Percentiles rank a stretch among this genome's conserved stretches.
These are phyloP conservation scores for Conus betulinus DNA, from an alignment of 1,140 invertebrate species.

Conservation along the genomic window DNA sequence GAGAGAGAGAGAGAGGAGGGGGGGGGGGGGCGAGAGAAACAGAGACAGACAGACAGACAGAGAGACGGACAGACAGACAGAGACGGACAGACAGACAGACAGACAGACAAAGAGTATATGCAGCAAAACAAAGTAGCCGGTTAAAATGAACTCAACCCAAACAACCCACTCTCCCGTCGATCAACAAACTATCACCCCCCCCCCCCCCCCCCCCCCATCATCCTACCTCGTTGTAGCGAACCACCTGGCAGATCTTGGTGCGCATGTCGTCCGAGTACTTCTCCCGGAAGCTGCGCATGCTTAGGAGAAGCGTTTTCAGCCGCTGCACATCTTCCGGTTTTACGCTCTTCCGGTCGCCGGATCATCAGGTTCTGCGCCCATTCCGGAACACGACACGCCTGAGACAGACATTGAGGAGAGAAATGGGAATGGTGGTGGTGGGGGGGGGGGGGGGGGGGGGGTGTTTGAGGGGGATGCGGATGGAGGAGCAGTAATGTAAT, in stretches of 20 bases:
- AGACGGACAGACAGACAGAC: not conserved
- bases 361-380: constrained; percentile 54
- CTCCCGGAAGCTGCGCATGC: constrained; percentile 56
- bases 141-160: no score
- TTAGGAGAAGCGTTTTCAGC: constrained; percentile 54
- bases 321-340: constrained; percentile 48
- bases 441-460: not conserved
- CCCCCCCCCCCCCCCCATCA: no score
- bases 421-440: not conserved
- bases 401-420: not conserved
- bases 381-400: constrained; percentile 49
- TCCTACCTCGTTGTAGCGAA: constrained; percentile 55
- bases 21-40: no score
- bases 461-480: not conserved
- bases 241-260: constrained; percentile 54
- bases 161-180: not conserved
- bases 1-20: no score
- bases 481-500: not conserved
- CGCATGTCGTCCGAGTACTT: constrained; percentile 61
- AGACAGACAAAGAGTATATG: not conserved
- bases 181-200: no score
- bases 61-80: no score
- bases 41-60: no score
- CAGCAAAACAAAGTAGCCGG: not conserved
- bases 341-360: constrained; percentile 46